Conservation (phyloP, 1,140 invertebrate species). For the Diorhabda carinulata region DNA sequence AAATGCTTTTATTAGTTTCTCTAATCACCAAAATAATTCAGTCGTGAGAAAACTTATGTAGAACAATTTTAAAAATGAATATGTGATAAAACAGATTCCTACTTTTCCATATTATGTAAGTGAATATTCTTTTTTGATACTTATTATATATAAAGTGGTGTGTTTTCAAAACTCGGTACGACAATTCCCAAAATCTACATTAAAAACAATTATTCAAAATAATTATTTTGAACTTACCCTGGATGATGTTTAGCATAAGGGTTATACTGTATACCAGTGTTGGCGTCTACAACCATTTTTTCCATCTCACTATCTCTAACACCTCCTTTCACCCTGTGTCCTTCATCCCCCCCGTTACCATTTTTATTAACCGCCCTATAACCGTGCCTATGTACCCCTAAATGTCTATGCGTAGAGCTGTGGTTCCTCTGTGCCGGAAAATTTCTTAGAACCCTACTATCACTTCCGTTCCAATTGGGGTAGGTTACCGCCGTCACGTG, state of each 20-base stretch:
- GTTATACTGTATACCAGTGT: constrained; percentile 29
- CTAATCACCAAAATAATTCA: too few relatives aligned
- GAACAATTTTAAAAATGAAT: too few relatives aligned
- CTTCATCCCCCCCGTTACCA: neutral
- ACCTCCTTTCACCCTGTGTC: constrained; percentile 3
- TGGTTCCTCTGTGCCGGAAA: neutral
- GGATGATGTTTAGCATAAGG: constrained; percentile 35
- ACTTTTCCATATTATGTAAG: too few relatives aligned
- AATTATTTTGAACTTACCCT: constrained; percentile 24
- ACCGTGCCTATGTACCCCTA: neutral
- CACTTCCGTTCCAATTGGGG: neutral
- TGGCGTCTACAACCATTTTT: constrained; percentile 21
- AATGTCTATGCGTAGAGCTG: neutral
- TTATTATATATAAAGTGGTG: too few relatives aligned
- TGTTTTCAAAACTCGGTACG: too few relatives aligned
- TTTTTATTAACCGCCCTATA: neutral
- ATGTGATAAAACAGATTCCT: too few relatives aligned
- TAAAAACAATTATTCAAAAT: neutral
- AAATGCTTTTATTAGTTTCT: too few relatives aligned
- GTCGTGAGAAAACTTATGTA: too few relatives aligned
- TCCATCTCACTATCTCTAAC: constrained; percentile 4
- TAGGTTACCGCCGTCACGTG: neutral
- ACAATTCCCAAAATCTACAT: too few relatives aligned
- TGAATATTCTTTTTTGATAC: too few relatives aligned
- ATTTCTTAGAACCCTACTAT: neutral